phyloP scores from a whole-genome alignment of 2,888 invertebrate genomes.

The Drosophila heteroneura region DNA sequence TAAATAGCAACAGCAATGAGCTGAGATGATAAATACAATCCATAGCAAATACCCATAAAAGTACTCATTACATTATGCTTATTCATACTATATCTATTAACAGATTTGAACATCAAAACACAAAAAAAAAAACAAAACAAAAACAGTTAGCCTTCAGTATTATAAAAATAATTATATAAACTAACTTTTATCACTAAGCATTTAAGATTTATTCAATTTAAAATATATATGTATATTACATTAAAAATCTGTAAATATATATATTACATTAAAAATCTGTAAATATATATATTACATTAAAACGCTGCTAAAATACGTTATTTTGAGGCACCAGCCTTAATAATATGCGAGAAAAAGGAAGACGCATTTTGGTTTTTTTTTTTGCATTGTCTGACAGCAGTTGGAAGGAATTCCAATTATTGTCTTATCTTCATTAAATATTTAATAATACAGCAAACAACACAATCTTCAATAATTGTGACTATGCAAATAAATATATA shows the following conservation, averaged over 20 bases:
- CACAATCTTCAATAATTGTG: neutral
- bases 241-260: too few species aligned
- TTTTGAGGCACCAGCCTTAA: too few species aligned
- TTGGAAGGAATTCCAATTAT: neutral
- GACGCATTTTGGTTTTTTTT: neutral
- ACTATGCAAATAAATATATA: neutral
- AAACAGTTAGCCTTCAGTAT: too few species aligned
- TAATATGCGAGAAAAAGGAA: neutral
- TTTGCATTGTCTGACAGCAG: neutral
- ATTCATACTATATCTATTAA: neutral
- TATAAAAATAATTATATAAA: neutral
- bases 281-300: too few species aligned
- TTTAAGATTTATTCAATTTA: neutral
- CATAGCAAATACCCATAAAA: constrained; percentile 7
- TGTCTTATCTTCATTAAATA: neutral
- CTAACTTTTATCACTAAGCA: neutral
- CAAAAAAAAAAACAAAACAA: neutral
- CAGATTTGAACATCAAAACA: neutral
- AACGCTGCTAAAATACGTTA: too few species aligned
- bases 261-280: too few species aligned
- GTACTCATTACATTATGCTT: neutral
- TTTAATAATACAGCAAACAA: neutral
- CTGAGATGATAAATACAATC: neutral
- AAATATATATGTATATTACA: too few species aligned
- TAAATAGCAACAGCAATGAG: constrained; percentile 29